These are phyloP conservation scores for Microchrysa polita DNA, from an alignment of 2,888 invertebrate genomes.

Conservation along the genomic window DNA sequence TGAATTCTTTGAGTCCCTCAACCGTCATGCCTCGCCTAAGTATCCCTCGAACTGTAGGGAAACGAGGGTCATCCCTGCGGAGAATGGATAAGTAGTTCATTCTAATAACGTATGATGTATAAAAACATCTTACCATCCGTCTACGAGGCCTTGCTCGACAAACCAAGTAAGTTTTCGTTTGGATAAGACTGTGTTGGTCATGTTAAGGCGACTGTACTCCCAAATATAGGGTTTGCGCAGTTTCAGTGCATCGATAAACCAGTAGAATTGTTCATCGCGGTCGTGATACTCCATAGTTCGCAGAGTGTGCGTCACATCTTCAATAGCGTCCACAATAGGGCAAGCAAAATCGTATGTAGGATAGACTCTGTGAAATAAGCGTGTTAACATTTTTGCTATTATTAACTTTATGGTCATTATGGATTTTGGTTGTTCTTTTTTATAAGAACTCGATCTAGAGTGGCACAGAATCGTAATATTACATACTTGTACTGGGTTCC, in stretches of 20 bases:
- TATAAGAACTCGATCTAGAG: no score
- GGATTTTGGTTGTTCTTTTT: no score
- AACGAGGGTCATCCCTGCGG: constrained; percentile 93
- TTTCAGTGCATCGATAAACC: constrained; percentile 90
- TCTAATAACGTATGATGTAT: background rate
- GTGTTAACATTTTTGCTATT: no score
- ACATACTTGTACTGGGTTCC: constrained; percentile 96
- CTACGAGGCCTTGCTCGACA: constrained; percentile 91
- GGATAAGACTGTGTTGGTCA: constrained; percentile 98
- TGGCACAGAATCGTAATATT: constrained; percentile 54
- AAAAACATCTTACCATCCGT: constrained; percentile 78
- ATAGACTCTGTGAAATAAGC: constrained; percentile 79
- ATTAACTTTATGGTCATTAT: no score
- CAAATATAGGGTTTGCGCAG: constrained; percentile 93
- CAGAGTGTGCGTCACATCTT: constrained; percentile 96
- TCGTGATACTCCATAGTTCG: constrained; percentile 99
- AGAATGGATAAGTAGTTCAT: constrained; percentile 13
- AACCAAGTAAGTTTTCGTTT: constrained; percentile 99
- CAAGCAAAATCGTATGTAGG: constrained; percentile 99
- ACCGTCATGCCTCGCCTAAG: constrained; percentile 96
- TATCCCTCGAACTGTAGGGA: constrained; percentile 98
- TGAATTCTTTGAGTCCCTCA: constrained; percentile 95
- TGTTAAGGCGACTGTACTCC: constrained; percentile 95
- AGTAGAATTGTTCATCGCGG: constrained; percentile 96
- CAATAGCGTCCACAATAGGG: constrained; percentile 97